A percentile compares a stretch with the other conserved stretches of the same genome.
These are phyloP conservation scores for Drosophila seguyi DNA, from an alignment of 1,140 invertebrate species.

Conservation along the genomic window DNA sequence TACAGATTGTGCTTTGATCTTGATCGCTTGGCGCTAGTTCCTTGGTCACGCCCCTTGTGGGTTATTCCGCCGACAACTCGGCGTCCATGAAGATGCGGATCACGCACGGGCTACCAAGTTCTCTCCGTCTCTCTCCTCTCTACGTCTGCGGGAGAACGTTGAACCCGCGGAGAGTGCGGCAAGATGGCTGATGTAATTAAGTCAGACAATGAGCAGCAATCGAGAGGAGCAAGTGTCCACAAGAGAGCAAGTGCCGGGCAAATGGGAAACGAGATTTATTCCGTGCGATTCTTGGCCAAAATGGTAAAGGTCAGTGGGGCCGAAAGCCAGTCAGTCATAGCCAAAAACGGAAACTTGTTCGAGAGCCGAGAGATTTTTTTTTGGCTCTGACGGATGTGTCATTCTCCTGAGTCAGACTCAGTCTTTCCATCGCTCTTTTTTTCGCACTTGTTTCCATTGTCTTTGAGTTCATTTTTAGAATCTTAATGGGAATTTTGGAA, in stretches of 20 bases:
- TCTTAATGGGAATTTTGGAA: constrained; percentile 34
- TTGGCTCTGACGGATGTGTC: constrained; percentile 26
- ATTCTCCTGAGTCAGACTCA: constrained; percentile 5
- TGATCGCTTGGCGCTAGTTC: constrained; percentile 34
- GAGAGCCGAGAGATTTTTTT: constrained; percentile 6
- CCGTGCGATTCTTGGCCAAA: constrained; percentile 32
- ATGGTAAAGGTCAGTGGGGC: constrained; percentile 44
- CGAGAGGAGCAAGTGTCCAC: constrained; percentile 4
- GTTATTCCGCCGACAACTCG: constrained; percentile 20
- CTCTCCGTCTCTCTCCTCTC: background rate
- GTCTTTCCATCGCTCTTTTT: background rate
- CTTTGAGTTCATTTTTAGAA: constrained; percentile 43
- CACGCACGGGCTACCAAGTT: constrained; percentile 20
- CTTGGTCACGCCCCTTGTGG: constrained; percentile 26
- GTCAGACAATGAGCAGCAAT: constrained; percentile 26
- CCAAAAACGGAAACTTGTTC: constrained; percentile 53
- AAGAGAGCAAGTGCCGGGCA: constrained; percentile 18
- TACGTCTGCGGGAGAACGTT: constrained; percentile 20
- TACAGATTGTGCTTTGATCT: constrained; percentile 30
- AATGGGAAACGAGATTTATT: constrained; percentile 27
- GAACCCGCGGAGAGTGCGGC: constrained; percentile 6
- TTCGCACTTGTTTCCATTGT: constrained; percentile 26
- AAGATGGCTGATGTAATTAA: constrained; percentile 44
- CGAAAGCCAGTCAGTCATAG: constrained; percentile 36
- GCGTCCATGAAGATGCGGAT: constrained; percentile 38